phyloP scores from a whole-genome alignment of 2,888 invertebrate genomes.

The Drosophila formosana region DNA sequence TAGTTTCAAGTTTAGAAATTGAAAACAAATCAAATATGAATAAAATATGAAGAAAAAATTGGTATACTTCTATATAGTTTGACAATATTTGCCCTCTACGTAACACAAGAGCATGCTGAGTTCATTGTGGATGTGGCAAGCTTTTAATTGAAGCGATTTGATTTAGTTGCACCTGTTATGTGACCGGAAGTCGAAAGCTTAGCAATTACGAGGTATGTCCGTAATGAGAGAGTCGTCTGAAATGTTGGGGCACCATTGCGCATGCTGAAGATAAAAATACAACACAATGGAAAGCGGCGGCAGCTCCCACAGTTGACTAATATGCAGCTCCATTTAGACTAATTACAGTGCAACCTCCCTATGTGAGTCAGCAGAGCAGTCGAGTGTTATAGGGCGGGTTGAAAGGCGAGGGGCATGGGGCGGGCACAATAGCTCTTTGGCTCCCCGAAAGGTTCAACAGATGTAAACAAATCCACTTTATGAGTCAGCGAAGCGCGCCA shows the following conservation, averaged over 20 bases:
- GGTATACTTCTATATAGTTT: neutral
- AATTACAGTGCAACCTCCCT: slow-evolving; percentile 51
- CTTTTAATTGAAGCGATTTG: slow-evolving; percentile 28
- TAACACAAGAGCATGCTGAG: slow-evolving; percentile 17
- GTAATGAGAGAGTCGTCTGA: slow-evolving; percentile 53
- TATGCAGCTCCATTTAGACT: slow-evolving; percentile 61
- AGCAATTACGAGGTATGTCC: slow-evolving; percentile 53
- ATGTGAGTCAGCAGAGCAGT: slow-evolving; percentile 53
- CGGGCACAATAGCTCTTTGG: slow-evolving; percentile 5
- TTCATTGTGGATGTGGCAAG: slow-evolving; percentile 16
- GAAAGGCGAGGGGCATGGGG: neutral
- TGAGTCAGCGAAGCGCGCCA: slow-evolving; percentile 63
- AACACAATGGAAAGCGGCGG: slow-evolving; percentile 25
- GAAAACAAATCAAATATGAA: neutral
- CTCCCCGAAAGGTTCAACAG: slow-evolving; percentile 17
- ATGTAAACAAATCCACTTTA: slow-evolving; percentile 53
- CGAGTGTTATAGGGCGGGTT: slow-evolving; percentile 7
- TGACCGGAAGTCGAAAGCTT: slow-evolving; percentile 69
- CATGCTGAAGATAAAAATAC: slow-evolving; percentile 30
- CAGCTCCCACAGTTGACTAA: slow-evolving; percentile 62
- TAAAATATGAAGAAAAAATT: too few species aligned
- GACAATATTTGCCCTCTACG: neutral
- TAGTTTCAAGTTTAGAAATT: neutral
- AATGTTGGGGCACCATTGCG: slow-evolving; percentile 32
- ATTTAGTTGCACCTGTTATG: slow-evolving; percentile 60